phyloP scores from a whole-genome alignment of 2,797 vertebrate species.

The Linurgus olivaceus region DNA sequence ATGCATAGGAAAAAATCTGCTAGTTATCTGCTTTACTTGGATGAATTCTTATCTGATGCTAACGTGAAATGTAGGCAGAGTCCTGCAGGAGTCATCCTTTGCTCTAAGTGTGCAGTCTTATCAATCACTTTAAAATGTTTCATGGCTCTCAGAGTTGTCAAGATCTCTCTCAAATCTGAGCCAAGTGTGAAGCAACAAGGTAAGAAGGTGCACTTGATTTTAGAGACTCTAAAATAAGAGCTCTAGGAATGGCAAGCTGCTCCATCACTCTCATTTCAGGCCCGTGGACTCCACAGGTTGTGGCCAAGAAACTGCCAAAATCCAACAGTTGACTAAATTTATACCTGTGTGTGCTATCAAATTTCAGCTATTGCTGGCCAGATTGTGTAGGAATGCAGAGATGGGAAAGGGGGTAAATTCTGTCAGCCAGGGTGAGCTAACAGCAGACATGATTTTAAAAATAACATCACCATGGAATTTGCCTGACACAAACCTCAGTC shows the following conservation, averaged over 20 bases:
- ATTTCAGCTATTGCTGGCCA: neutral
- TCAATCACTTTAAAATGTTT: neutral
- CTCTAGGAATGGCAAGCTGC: neutral
- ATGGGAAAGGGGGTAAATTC: neutral
- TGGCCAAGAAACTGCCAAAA: neutral
- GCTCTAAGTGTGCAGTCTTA: neutral
- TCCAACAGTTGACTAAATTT: neutral
- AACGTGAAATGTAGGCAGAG: neutral
- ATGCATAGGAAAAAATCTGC: neutral
- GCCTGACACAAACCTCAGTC: neutral
- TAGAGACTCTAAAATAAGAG: neutral
- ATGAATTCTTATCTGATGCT: neutral
- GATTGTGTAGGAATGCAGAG: neutral
- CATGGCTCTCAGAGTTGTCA: neutral
- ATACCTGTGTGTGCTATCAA: neutral
- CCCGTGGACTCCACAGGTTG: neutral
- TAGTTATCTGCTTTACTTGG: neutral
- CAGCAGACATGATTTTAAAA: neutral
- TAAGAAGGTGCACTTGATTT: neutral
- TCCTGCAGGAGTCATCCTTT: constrained; percentile 5
- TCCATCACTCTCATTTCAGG: neutral
- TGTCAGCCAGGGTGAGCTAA: neutral
- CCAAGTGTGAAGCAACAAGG: neutral
- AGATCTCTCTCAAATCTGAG: neutral
- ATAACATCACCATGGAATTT: neutral